These are phyloP conservation scores for Sarcophaga caerulescens DNA, from an alignment of 2,888 invertebrate species.

Conservation along the genomic window DNA sequence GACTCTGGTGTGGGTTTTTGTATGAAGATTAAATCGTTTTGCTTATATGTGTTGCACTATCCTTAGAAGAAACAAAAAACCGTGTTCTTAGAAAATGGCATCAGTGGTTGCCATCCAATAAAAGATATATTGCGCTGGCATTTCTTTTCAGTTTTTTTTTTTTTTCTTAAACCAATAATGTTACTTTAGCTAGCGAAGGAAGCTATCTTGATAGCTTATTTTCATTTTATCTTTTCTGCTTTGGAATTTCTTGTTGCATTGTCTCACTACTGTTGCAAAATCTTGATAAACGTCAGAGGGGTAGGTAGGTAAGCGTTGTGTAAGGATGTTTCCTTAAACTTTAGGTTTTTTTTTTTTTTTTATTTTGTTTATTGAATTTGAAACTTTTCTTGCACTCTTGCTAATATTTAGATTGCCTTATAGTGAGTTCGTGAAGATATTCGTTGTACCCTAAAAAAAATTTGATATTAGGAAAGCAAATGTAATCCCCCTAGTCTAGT, in stretches of 20 bases:
- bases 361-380: slow-evolving; percentile 7
- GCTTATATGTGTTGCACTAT: slow-evolving; percentile 22
- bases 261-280: not conserved
- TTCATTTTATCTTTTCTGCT: slow-evolving; percentile 6
- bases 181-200: slow-evolving; percentile 34
- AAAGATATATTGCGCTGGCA: slow-evolving; percentile 52
- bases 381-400: not conserved
- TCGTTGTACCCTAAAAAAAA: too few species aligned
- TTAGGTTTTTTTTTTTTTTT: slow-evolving; percentile 15
- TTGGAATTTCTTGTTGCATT: slow-evolving; percentile 39
- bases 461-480: too few species aligned
- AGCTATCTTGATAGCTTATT: slow-evolving; percentile 35
- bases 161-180: slow-evolving; percentile 56
- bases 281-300: not conserved
- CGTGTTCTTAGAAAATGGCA: slow-evolving; percentile 6
- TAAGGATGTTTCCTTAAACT: slow-evolving; percentile 40
- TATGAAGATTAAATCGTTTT: slow-evolving; percentile 61
- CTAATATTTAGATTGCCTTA: not conserved
- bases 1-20: slow-evolving; percentile 31
- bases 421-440: too few species aligned
- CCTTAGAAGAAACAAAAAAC: not conserved
- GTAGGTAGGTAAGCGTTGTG: slow-evolving; percentile 1
- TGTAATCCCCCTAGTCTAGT: too few species aligned
- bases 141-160: slow-evolving; percentile 3
- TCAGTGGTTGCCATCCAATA: slow-evolving; percentile 38